Base-by-base conservation (phyloP, 2,888 invertebrate genomes). In the Plutella xylostella region DNA sequence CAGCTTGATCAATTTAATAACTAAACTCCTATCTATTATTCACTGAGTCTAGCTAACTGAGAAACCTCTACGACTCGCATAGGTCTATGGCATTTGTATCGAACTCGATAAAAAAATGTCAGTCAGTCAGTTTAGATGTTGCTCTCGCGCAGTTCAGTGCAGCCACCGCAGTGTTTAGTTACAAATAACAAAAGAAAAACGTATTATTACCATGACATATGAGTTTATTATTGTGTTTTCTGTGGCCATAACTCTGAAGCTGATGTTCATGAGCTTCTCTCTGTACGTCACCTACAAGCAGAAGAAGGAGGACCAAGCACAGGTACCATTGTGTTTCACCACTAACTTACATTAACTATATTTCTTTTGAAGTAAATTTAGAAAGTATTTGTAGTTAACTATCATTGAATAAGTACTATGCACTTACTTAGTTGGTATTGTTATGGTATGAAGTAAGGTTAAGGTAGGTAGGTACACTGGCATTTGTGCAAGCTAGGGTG, bases 191-290 rank as follows among this genome's bases (percentile, higher is more conserved):
- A 40, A 54, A 57, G 49, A n/a, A n/a, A n/a, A n/a, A n/a, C n/a
- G n/a, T n/a, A n/a, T n/a, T n/a, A 38, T 45, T 38, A 66, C 48
- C 43, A 74, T 72, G 75, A 68, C 53, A 48, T 66, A 67, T 58
- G 71, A 78, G 25, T 82, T 82, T 56, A 55, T 82, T 48, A 73
- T 80, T 54, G 80, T 82, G 43, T 77, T 75, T 50, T 70, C 76
- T 5, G 70, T 77, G 28, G 82, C 82, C 6, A 69, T 82, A 30
- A 71, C 74, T 40, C 43, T 79, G 35, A 80, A 82, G 53, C 57
- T 82, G 48, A 50, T 79, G 53, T 82, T 82, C 55, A 58, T 82
- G 50, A 72, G 70, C 64, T 77, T 79, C 49, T 80, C 82, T 2
- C 58, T 82, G 52, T 77, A 77, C 56, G 68, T 72, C 51, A 78